A percentile compares a stretch with the other conserved stretches of the same genome.
These are phyloP conservation scores for Lordiphosa mommai DNA, from an alignment of 1,140 invertebrate genomes.

Conservation along the genomic window DNA sequence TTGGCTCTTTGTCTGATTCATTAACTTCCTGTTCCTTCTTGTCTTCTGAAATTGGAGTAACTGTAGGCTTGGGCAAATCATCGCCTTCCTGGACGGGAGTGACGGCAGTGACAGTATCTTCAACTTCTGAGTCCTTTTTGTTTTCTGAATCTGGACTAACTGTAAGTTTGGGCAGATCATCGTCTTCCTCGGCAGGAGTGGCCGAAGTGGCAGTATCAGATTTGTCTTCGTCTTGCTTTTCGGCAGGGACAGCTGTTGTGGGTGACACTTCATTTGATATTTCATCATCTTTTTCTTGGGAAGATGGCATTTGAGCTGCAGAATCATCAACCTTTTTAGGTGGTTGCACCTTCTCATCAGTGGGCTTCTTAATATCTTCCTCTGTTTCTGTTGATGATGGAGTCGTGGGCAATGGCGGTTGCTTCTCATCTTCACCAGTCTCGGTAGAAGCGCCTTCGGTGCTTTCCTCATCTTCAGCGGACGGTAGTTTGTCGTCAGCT, in stretches of 20 bases:
- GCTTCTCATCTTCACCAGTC: constrained; percentile 24
- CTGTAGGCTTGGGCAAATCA: constrained; percentile 17
- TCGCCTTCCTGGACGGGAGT: background rate
- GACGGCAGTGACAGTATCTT: no score
- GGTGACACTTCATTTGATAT: constrained; percentile 12
- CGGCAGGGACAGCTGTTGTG: constrained; percentile 4
- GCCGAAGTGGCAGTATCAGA: constrained; percentile 3
- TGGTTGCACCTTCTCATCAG: constrained; percentile 15
- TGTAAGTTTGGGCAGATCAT: constrained; percentile 9
- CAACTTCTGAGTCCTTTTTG: constrained; percentile 7
- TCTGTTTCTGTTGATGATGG: constrained; percentile 7
- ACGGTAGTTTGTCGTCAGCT: constrained; percentile 22
- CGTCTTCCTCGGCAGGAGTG: constrained; percentile 17
- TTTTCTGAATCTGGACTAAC: constrained; percentile 3
- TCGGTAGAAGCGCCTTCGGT: constrained; percentile 13
- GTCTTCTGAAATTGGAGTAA: no score
- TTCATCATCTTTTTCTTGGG: constrained; percentile 25
- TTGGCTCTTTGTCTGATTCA: constrained; percentile 2
- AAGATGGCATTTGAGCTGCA: constrained; percentile 20
- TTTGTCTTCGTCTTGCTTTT: background rate
- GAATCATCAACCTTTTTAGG: constrained; percentile 1
- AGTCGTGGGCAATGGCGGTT: constrained; percentile 7
- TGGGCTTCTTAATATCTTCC: constrained; percentile 19
- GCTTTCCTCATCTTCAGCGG: constrained; percentile 19
- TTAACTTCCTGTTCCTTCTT: constrained; percentile 12